Evolutionary conservation across 2,113 vertebrate genomes (phyloP), one percentile per base, ranked within the genome.

Genomic region (Leptosomus discolor): DNA sequence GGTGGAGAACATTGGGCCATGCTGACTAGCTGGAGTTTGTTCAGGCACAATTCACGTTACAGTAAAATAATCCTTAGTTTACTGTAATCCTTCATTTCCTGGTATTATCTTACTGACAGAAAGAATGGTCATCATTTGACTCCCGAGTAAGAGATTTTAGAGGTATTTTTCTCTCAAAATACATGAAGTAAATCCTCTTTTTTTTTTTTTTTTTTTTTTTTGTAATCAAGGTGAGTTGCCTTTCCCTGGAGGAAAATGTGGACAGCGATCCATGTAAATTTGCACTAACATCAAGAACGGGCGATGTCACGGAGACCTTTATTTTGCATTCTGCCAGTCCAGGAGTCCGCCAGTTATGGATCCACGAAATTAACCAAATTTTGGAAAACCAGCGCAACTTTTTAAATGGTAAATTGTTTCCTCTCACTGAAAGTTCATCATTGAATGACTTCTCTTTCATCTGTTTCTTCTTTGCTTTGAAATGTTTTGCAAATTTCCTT

Each of bases 301-400:
- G 99, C 15, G 98, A 99, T 64, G 98, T 98, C 83, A 92, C 98
- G 10, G 99, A 99, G 98, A 99, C 98, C 96, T 99, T 98, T 96
- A 91, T 99, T 92, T 97, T 99, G 73, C 99, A 99, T 97, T 99
- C 99, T 21, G 95, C 99, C 30, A 99, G 98, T 95, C 99, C 99
- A 14, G 98, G 98, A 81, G 98, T 99, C 85, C 98, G 99, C 92
- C 99, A 99, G 89, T 97, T 98, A 12, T 99, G 99, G 99, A 98
- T 99, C 91, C 99, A 99, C 37, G 99, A 99, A 98, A 99, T 99
- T 97, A 99, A 99, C 98, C 99, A 99, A 98, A 99, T 99, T 93
- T 98, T 99, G 97, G 99, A 99, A 98, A 99, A 99, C 98, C 99
- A 99, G 98, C 99, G 99, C 94, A 99, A 99, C 96, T 99, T 99